Base-by-base conservation (phyloP, 1,140 invertebrate species). In the Trinorchestia longiramus region DNA sequence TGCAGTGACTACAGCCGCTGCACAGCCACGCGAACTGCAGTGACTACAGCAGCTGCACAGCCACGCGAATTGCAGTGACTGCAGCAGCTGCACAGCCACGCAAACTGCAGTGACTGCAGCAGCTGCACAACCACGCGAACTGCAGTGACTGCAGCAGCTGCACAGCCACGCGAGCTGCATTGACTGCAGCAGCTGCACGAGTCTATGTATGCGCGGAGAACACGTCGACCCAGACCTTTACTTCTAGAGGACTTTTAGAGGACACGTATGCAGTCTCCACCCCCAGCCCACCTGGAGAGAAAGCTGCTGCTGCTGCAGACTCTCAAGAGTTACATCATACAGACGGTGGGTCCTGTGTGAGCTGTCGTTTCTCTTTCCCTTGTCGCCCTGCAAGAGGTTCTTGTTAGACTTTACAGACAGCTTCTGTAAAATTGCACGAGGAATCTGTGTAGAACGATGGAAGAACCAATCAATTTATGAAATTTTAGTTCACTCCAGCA, bases 161-260 rank as follows among this genome's bases (percentile, higher is more conserved):
- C n/a, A n/a, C n/a, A n/a, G n/a, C n/a, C n/a, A n/a, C n/a, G n/a
- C n/a, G n/a, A n/a, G n/a, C n/a, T n/a, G n/a, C 47, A 53, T 19
- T n/a, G n/a, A 77, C 62, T 19, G 62, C 62, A 77, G 62, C 62
- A 77, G 62, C 62, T 77, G 62, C 62, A 77, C 15, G 15, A 15
- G 62, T 36, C 15, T 77, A 53, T 53, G 62, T 53, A 19, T 53
- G 15, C 1, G 15, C 15, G 62, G 62, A 77, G 62, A 43, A 91
- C 88, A 36, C 43, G 43, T 41, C 88, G 88, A 91, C 88, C 88
- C 88, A 91, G 88, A 91, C 88, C 88, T 91, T 91, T 91, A 91
- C 88, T 43, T 91, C 88, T 91, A 91, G 88, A 91, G 88, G 88
- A 91, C 88, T 91, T 91, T 91, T 91, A 91, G 88, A 91, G 88